Base-by-base conservation (phyloP, 2,797 vertebrate species). In the Xiphorhynchus erythropygius region DNA sequence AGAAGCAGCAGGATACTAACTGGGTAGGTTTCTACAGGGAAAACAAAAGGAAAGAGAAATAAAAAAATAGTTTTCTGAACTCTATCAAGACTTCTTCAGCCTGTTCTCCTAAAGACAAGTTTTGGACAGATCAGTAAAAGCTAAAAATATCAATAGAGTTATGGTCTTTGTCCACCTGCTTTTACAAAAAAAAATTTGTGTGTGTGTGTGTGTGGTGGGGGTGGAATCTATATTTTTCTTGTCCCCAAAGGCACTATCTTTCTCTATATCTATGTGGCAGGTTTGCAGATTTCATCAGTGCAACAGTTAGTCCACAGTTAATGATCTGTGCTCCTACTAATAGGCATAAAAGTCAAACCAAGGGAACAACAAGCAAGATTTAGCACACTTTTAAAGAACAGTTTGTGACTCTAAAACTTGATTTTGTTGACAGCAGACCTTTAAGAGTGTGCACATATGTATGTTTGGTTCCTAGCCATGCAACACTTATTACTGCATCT, bases 251-350 rank as follows among this genome's bases (percentile, higher is more conserved):
- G 32, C 64, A 64, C 23, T 50, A 30, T 84, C 52, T 91, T 81
- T 75, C 81, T 53, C 55, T 78, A 33, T 27, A 65, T 79, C 42
- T 52, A 8, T 46, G 69, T n/a, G 81, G 27, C 69, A 93, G 46
- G 37, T 87, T 91, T 95, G 33, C 18, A 68, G 65, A 91, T 94
- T 92, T 87, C 74, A 79, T 74, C 53, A 88, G 62, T 24, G 41
- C 50, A 80, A 91, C 25, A 50, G 12, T 56, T 78, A 70, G 44
- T 76, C 55, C 90, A 69, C 42, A 65, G 62, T 70, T 95, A 95
- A 92, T 97, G 93, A 91, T 37, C 63, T 49, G 10, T 84, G 57
- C 49, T 85, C 53, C 95, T 93, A 49, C 67, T 89, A 84, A 80
- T 47, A 82, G 47, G 39, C 55, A 82, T 89, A 84, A 37, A 86